Evolutionary conservation across 2,888 invertebrate genomes (phyloP), one percentile per base, ranked within the genome.

Genomic region (Luperina testacea): DNA sequence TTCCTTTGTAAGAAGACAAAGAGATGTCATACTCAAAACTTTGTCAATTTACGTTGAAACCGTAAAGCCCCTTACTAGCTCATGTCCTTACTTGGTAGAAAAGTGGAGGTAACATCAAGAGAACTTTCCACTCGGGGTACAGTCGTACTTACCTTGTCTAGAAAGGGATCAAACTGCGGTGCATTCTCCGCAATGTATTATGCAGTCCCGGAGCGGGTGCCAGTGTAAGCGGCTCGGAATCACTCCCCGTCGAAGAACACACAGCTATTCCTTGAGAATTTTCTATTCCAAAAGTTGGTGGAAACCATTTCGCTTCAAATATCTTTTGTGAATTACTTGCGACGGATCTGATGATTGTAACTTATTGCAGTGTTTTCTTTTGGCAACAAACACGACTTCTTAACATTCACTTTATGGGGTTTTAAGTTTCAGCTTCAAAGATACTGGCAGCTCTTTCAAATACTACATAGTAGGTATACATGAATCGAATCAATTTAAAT

Each of bases 141-240:
- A 95, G 92, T 95, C 92, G 94, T 95, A 95, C 96, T 96, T 96
- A 95, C 95, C 94, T 95, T 95, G 96, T 96, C 96, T 96, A 94
- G 95, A 94, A 94, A 95, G 94, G 96, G 96, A 96, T 96, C 96
- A 96, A 96, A 96, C 95, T 96, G 96, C 90, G 95, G 95, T 95
- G 96, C 97, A 96, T 96, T 96, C 96, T 91, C 94, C 92, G 94
- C 95, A 93, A 96, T 97, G 96, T 96, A 96, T 97, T 96, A 97
- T 97, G 97, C 97, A 97, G 96, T 94, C 93, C 89, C 92, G 89
- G 91, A 89, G 90, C 93, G 94, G 92, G 92, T 93, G 93, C 92
- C 92, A 90, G 92, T 94, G 94, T 95, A 95, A 95, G 95, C 96
- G 94, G 94, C 95, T 95, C 94, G 92, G 92, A 95, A 95, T 95